Evolutionary conservation across 2,797 vertebrate genomes (phyloP).

Genomic region (Spizella passerina): DNA sequence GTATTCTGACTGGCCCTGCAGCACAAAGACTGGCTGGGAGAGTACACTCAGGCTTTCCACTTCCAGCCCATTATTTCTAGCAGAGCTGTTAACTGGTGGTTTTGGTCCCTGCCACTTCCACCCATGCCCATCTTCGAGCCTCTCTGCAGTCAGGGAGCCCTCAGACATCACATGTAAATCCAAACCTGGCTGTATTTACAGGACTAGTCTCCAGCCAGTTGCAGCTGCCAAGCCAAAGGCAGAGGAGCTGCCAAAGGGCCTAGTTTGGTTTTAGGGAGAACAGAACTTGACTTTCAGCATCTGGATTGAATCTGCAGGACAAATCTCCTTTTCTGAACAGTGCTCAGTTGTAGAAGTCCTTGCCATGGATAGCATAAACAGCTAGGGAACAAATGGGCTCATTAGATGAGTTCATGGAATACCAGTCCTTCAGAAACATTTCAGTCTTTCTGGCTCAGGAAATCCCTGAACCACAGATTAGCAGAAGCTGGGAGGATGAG

Average conservation of each 20-base stretch:
- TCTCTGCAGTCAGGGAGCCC: neutral
- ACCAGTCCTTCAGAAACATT: neutral
- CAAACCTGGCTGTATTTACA: neutral
- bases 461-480: neutral
- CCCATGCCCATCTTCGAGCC: neutral
- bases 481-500: neutral
- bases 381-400: neutral
- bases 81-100: neutral
- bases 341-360: neutral
- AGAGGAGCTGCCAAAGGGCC: neutral
- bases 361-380: neutral
- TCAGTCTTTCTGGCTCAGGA: neutral
- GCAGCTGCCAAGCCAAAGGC: neutral
- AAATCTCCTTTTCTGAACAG: neutral
- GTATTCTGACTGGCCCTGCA: neutral
- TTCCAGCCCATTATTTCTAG: neutral
- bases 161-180: neutral
- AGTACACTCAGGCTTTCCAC: neutral
- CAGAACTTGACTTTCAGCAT: neutral
- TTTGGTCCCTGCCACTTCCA: neutral
- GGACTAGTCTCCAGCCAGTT: neutral
- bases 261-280: neutral
- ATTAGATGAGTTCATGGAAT: neutral
- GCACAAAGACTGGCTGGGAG: neutral
- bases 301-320: neutral